Percentiles rank a stretch among this genome's conserved stretches.
Conservation (phyloP, 2,888 invertebrate species). For the Melolontha melolontha region DNA sequence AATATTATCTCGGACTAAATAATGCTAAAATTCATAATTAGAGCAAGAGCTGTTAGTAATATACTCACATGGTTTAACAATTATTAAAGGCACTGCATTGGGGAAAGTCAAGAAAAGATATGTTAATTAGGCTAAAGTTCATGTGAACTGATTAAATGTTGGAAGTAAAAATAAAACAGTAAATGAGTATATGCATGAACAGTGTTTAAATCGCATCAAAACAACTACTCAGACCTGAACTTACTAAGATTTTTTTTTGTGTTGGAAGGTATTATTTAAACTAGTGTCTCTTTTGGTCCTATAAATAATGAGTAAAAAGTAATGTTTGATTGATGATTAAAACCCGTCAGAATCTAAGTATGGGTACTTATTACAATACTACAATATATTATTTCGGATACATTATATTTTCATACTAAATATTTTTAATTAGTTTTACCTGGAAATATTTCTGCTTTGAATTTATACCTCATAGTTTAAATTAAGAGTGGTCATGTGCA, state of each 20-base stretch:
- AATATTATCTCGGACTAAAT: conserved; percentile 20
- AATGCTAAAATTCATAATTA: conserved; percentile 8
- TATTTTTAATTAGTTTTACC: no score
- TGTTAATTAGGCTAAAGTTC: conserved; percentile 15
- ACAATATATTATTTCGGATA: no score
- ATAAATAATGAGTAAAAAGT: conserved; percentile 47
- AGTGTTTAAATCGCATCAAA: not conserved
- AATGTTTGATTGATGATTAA: not conserved
- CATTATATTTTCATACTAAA: no score
- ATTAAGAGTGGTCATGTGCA: no score
- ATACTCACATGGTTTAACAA: conserved; percentile 68
- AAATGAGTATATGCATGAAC: conserved; percentile 5
- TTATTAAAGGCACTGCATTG: conserved; percentile 71
- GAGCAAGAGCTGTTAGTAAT: conserved; percentile 33
- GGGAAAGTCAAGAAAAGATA: conserved; percentile 52
- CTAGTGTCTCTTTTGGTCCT: conserved; percentile 59
- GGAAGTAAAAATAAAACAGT: conserved; percentile 6
- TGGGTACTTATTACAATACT: not conserved
- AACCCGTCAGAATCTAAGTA: not conserved
- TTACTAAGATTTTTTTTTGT: conserved; percentile 40
- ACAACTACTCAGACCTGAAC: conserved; percentile 31
- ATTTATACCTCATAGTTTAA: no score
- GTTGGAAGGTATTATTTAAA: conserved; percentile 50
- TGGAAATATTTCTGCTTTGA: no score
- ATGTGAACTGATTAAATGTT: not conserved